Evolutionary conservation across 2,113 vertebrate genomes (phyloP), one percentile per base, ranked within the genome.

Genomic region (Holacanthus passer): DNA sequence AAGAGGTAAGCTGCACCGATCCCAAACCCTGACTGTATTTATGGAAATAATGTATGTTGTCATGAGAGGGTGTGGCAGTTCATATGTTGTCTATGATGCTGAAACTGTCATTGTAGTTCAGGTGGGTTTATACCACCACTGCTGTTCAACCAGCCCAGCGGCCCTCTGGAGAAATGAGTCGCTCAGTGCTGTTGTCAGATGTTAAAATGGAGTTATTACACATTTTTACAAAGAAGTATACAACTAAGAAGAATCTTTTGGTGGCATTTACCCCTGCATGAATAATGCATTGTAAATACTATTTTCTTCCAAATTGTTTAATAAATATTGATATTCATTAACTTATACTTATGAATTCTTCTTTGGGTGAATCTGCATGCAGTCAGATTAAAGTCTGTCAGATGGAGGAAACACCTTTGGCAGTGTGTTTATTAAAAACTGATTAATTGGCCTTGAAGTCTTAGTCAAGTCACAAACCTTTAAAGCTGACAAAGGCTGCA

Each of bases 1-100:
- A 45, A 3, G 76, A 88, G 91, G 91, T 92, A 91, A 90, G 88
- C 39, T 39, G 12, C 22, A 41, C 11, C 29, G 43, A 41, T 64
- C 3, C 10, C 24, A 12, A 32, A 20, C 1, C 1, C 22, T 31
- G 20, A 3, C 11, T 48, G 11, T 47, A 22, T 32, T 55, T 5
- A 13, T 32, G 58, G 4, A 47, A 14, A 17, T 29, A 4, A 39
- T 31, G 17, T 7, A 6, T 71, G 7, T 12, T 27, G 43, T 32
- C 31, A 60, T 16, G 17, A 39, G 20, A 65, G 41, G 39, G 20
- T 55, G 19, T 60, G 45, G 27, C 7, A 29, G 62, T 7, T 65
- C 47, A 22, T 37, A 10, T 10, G 27, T 29, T 7, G 32, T 63
- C 22, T n/a, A n/a, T n/a, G n/a, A n/a, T n/a, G n/a, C n/a, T n/a